phyloP scores from a whole-genome alignment of 2,797 vertebrate genomes.

The Hyperoplus immaculatus region DNA sequence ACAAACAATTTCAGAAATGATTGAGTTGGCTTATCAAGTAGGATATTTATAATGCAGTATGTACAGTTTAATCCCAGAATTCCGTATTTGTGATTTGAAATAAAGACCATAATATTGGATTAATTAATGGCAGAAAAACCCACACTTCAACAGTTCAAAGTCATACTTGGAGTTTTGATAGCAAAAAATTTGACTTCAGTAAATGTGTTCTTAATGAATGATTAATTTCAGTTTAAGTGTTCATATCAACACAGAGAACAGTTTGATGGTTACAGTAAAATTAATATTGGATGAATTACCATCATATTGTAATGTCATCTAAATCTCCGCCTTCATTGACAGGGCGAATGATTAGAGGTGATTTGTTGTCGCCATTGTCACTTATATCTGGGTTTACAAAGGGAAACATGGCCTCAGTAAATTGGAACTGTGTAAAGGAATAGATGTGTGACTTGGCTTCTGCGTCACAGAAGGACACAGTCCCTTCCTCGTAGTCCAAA shows the following conservation, averaged over 20 bases:
- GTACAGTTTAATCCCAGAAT: neutral
- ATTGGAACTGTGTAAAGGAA: conserved; percentile 35
- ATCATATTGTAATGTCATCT: conserved; percentile 75
- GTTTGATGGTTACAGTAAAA: conserved; percentile 9
- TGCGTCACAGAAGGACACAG: neutral
- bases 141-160: neutral
- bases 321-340: conserved; percentile 33
- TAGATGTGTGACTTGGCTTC: neutral
- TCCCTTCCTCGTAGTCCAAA: neutral
- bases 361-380: conserved; percentile 68
- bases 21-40: neutral
- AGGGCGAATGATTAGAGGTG: conserved; percentile 70
- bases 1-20: neutral
- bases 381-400: conserved; percentile 82
- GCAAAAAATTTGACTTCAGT: neutral
- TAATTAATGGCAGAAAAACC: neutral
- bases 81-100: neutral
- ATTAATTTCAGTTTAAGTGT: neutral
- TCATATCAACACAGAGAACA: neutral
- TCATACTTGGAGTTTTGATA: neutral
- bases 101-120: no score
- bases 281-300: neutral
- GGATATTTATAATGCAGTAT: neutral
- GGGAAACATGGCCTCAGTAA: conserved; percentile 76
- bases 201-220: neutral